Base-by-base conservation (phyloP, 2,888 invertebrate genomes). In the Perithous albicinctus region DNA sequence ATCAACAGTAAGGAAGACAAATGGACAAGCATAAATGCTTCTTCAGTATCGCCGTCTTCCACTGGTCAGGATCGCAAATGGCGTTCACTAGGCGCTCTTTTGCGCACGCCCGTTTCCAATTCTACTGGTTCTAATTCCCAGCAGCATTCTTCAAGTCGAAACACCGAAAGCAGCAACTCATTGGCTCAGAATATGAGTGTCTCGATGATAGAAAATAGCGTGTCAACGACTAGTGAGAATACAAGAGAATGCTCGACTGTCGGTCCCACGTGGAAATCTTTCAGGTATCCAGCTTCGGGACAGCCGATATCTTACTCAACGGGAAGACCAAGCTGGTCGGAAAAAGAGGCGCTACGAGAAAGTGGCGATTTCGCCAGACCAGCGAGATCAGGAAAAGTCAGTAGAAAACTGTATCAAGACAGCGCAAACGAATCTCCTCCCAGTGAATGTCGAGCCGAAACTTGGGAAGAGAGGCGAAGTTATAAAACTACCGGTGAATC, bases 61-160 rank as follows among this genome's bases (percentile, higher is more conserved):
- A 87, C 87, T 10, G 90, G 90, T 29, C 93, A 93, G 66, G 93
- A 93, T 82, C 87, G 93, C 38, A 91, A 92, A 76, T 93, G 93
- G 93, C 88, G 93, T 23, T 93, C 93, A n/a, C 88, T 93, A 10
- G 93, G 93, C 0, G 93, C 93, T 1, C 88, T 93, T n/a, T 87
- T 93, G 26, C 87, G 93, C 23, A 90, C 92, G 10, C 92, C 92
- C 1, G 86, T 80, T 0, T 73, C 77, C 4, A 74, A 61, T 23
- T 63, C 73, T 20, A 66, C 51, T 0, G 72, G 70, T 18, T 7
- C 20, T 2, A 86, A 81, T 54, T 87, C 89, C 2, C 90, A 91
- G 51, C 86, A 87, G 3, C 77, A 85, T 43, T 85, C 89, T 76
- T 64, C 90, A 10, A 23, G 32, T n/a, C 64, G 74, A 1, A 69